These are phyloP conservation scores for Epicampocera succincta DNA, from an alignment of 2,888 invertebrate genomes.

Conservation along the genomic window DNA sequence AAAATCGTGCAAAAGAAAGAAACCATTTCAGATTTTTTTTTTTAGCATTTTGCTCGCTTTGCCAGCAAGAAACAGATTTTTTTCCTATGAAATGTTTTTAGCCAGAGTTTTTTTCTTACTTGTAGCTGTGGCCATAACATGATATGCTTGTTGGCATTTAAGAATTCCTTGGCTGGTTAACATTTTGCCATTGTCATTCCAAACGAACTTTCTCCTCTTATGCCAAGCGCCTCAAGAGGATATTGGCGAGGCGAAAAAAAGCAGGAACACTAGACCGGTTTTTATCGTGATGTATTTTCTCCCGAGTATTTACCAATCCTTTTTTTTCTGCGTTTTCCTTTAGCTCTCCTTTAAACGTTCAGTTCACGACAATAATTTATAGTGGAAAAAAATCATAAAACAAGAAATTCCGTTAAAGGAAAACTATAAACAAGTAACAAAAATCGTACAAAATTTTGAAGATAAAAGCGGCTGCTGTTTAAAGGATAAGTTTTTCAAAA, in stretches of 20 bases:
- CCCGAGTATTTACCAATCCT: neutral
- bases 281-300: constrained; percentile 37
- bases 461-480: no score
- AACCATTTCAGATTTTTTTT: constrained; percentile 20
- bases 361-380: constrained; percentile 61
- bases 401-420: constrained; percentile 46
- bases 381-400: constrained; percentile 51
- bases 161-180: constrained; percentile 54
- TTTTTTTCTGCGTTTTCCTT: constrained; percentile 5
- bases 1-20: constrained; percentile 11
- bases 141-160: constrained; percentile 51
- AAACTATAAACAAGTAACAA: constrained; percentile 34
- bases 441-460: no score
- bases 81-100: constrained; percentile 51
- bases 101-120: constrained; percentile 8
- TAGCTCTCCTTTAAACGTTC: constrained; percentile 26
- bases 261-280: constrained; percentile 34
- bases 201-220: constrained; percentile 14
- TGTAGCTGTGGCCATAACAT: constrained; percentile 21
- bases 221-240: constrained; percentile 36
- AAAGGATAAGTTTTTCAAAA: no score
- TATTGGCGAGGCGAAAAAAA: constrained; percentile 24
- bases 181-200: constrained; percentile 49
- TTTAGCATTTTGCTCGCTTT: constrained; percentile 1
- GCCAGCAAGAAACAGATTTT: constrained; percentile 41